phyloP scores from a whole-genome alignment of 2,888 invertebrate species.

The Eledona agricola region DNA sequence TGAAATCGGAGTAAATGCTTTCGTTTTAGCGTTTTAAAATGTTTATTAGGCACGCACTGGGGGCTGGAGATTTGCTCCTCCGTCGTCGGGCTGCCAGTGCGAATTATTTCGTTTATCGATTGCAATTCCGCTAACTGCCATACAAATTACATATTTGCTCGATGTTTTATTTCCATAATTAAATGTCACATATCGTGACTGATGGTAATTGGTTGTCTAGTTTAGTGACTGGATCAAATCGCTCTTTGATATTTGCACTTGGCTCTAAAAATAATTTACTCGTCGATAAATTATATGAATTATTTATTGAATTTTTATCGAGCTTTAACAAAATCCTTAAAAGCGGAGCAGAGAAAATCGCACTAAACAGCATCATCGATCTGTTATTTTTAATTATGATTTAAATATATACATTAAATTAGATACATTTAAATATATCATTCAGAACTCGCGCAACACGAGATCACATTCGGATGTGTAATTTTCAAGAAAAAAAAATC shows the following conservation, averaged over 20 bases:
- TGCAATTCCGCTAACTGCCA: constrained; percentile 1
- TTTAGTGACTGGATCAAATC: constrained; percentile 23
- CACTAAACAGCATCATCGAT: too few species aligned
- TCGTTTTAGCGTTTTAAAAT: constrained; percentile 38
- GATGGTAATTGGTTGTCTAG: constrained; percentile 36
- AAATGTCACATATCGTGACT: constrained; percentile 33
- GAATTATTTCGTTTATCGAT: constrained; percentile 3
- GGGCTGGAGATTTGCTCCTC: constrained; percentile 23
- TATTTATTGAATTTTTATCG: background rate
- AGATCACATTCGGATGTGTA: too few species aligned
- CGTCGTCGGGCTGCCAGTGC: background rate
- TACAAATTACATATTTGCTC: constrained; percentile 21
- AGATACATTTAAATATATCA: too few species aligned
- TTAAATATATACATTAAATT: too few species aligned
- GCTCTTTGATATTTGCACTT: constrained; percentile 24
- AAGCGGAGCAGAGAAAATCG: too few species aligned
- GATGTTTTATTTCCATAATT: constrained; percentile 33
- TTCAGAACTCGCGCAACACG: too few species aligned
- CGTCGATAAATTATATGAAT: constrained; percentile 10
- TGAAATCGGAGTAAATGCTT: constrained; percentile 35
- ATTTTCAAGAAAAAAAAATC: too few species aligned
- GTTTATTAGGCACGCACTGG: constrained; percentile 39
- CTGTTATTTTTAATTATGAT: too few species aligned
- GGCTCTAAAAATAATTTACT: constrained; percentile 20
- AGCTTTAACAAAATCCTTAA: too few species aligned